Evolutionary conservation across 2,888 invertebrate species (phyloP), one percentile per base, ranked within the genome.

Genomic region (Bombylius major): DNA sequence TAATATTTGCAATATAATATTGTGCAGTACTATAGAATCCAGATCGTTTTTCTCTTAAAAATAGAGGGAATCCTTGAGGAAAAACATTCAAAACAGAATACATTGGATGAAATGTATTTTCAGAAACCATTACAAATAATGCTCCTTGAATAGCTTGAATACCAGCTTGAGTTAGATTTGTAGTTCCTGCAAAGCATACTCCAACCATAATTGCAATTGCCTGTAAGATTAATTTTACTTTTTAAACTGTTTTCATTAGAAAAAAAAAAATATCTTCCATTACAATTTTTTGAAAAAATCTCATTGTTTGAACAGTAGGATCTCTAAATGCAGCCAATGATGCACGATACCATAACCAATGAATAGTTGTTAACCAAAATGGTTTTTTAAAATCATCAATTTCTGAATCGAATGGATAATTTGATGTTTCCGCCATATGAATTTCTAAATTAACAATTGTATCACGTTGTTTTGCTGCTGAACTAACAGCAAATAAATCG

Each of bases 61-160:
- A 84, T 49, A 93, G 74, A 0, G 93, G 91, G 60, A 89, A 82
- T 67, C 81, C 80, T 63, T 83, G 82, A 0, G 92, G 92, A 67
- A 93, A 89, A 65, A 89, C 81, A 62, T 89, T 83, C 47, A 96
- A 77, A 1, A 91, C 88, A 0, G 90, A 86, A 71, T 95, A 95
- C 86, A 95, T 89, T 1, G 92, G 91, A 55, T 85, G 83, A 73
- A 94, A 95, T 1, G 92, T 89, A 67, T 92, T 89, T 77, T 95
- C 93, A 0, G 89, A 84, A 48, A 92, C 88, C 71, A 93, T 81
- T 62, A 92, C 84, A 71, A 93, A 94, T 7, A 94, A 75, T 0
- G 87, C 87, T 5, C 94, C 95, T 69, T 93, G 90, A 1, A 92
- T 83, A 33, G 91, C 87, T 68, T 91, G 90, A 32, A 96, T 83